Conservation (phyloP, 1,140 invertebrate species). For the Anastrepha ludens region DNA sequence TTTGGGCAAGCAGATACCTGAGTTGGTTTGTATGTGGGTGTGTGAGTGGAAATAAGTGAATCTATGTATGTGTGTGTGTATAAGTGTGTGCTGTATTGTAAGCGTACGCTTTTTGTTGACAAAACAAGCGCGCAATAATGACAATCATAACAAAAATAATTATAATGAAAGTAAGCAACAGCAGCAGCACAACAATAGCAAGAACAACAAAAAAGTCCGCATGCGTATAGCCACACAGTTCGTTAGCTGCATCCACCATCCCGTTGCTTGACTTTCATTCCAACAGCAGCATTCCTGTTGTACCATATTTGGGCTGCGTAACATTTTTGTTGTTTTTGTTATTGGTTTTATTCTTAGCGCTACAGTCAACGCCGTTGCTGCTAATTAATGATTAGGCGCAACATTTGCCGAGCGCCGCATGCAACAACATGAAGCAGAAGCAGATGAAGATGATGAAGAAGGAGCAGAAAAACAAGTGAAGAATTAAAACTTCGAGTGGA, state of each 20-base stretch:
- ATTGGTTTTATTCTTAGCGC: not conserved
- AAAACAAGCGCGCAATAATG: slow-evolving; percentile 31
- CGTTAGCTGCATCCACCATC: not conserved
- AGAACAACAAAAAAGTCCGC: not conserved
- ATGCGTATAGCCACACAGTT: not conserved
- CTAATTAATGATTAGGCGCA: slow-evolving; percentile 53
- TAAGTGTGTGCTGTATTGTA: not conserved
- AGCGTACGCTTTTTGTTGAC: slow-evolving; percentile 10
- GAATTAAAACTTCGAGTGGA: not conserved
- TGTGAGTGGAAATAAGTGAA: not conserved
- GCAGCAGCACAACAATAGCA: not conserved
- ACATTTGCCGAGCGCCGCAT: slow-evolving; percentile 34
- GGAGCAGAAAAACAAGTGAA: not conserved
- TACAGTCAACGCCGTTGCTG: not conserved
- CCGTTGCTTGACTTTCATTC: not conserved
- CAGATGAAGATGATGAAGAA: not conserved
- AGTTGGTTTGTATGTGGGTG: not conserved
- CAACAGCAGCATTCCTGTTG: not conserved
- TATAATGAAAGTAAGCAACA: not conserved
- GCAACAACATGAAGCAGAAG: slow-evolving; percentile 10
- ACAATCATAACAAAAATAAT: slow-evolving; percentile 20
- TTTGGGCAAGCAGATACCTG: not conserved
- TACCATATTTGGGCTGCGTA: not conserved
- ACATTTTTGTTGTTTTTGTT: not conserved
- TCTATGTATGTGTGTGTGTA: not conserved